Evolutionary conservation across 2,797 vertebrate species (phyloP).

Genomic region (Erethizon dorsatum): DNA sequence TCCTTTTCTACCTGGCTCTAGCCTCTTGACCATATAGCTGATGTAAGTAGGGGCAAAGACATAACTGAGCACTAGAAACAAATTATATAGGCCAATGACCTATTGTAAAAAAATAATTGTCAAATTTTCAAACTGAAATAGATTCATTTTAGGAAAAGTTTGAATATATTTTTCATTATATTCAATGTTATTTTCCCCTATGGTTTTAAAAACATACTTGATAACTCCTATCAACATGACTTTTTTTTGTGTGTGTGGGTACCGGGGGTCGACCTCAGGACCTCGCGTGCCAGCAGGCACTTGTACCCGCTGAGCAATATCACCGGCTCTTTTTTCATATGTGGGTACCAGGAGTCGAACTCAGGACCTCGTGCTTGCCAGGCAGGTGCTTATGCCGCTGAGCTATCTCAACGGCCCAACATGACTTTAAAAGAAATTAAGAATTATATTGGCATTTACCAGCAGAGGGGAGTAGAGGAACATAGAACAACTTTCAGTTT

Average conservation of each 20-base stretch:
- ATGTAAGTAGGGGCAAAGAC: neutral
- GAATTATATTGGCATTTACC: slow-evolving; percentile 63
- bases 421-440: neutral
- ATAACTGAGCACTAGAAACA: neutral
- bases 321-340: too few relatives aligned
- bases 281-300: too few relatives aligned
- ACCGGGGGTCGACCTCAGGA: too few relatives aligned
- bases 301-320: too few relatives aligned
- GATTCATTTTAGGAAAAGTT: slow-evolving; percentile 35
- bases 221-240: neutral
- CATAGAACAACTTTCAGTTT: slow-evolving; percentile 71
- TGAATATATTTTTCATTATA: neutral
- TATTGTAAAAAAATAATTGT: slow-evolving; percentile 50
- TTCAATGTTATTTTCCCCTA: neutral
- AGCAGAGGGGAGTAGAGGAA: slow-evolving; percentile 88
- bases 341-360: too few relatives aligned
- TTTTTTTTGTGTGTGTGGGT: neutral
- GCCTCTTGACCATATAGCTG: neutral
- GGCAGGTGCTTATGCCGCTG: too few relatives aligned
- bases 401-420: too few relatives aligned
- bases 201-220: slow-evolving; percentile 24
- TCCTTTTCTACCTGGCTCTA: neutral
- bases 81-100: slow-evolving; percentile 47
- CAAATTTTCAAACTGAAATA: slow-evolving; percentile 12
- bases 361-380: too few relatives aligned